Evolutionary conservation across 2,113 vertebrate species (phyloP), one percentile per base, ranked within the genome.

Genomic region (Chloropsis cyanopogon): DNA sequence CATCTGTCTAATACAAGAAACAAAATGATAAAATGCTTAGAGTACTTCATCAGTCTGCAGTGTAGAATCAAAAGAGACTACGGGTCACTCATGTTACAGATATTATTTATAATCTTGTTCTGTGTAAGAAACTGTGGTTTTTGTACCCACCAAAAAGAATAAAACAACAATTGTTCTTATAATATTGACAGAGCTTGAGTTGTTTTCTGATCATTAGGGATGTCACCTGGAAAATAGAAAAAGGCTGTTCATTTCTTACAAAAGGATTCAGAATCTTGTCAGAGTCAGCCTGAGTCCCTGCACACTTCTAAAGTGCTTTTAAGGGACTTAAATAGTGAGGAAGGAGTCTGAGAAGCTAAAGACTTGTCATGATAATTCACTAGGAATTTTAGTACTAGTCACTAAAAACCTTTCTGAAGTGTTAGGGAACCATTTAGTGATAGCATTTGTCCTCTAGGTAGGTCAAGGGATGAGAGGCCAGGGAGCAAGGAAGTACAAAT

Each of bases 81-180:
- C 82, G 92, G 97, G 98, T 97, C 97, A 96, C 96, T 98, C 97
- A 97, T 97, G 95, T 96, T 98, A 97, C 94, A 88, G 41, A 75
- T 96, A 97, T 98, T 98, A 98, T 98, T 98, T 98, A 98, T 98
- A 98, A 98, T 97, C 97, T 97, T 97, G 95, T 98, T 98, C 97
- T 97, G 97, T 98, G 98, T 98, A 98, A 97, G 97, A 98, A 98
- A 98, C 97, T 98, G 97, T 98, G 98, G 95, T 97, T 98, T 98
- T 98, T 98, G 98, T 98, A 98, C 98, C 97, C 98, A 98, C 97
- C 96, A 97, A 98, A 98, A 97, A 97, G 97, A 98, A 98, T 98
- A 98, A 97, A 98, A 97, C 96, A 95, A 95, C 88, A 96, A 93
- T 96, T 90, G 86, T 98, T 98, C 98, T 98, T 98, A 97, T 96